Conservation (phyloP, 2,113 vertebrate species). For the Delphinapterus leucas region DNA sequence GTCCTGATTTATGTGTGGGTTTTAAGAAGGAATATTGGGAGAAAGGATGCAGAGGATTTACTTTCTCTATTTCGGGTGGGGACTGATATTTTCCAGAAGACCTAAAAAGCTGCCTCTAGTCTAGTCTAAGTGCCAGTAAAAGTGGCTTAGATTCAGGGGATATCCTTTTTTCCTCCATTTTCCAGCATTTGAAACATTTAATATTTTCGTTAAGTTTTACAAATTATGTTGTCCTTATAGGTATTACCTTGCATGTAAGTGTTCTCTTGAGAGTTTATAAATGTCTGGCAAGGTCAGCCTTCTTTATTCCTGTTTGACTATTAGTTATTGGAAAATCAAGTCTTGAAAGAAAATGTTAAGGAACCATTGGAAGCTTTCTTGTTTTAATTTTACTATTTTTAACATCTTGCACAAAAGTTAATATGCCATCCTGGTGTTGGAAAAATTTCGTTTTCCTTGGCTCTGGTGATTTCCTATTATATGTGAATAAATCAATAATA, state of each 20-base stretch:
- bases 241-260: background rate
- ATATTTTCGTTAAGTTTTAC: background rate
- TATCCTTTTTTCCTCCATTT: background rate
- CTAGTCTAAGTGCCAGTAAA: background rate
- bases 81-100: conserved; percentile 18
- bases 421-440: background rate
- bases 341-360: conserved; percentile 48
- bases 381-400: conserved; percentile 30
- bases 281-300: background rate
- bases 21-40: conserved; percentile 26
- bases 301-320: background rate
- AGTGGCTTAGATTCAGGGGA: conserved; percentile 9
- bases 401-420: background rate
- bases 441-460: background rate
- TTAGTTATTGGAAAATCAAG: background rate
- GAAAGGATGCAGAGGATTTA: background rate
- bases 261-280: conserved; percentile 7
- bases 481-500: background rate
- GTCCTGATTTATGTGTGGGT: conserved; percentile 31
- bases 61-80: conserved; percentile 20
- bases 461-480: background rate
- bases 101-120: background rate
- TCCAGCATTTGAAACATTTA: background rate
- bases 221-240: background rate
- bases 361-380: background rate